Percentiles rank a stretch among this genome's conserved stretches.
phyloP scores from a whole-genome alignment of 2,113 vertebrate species.

The Sceloporus undulatus region DNA sequence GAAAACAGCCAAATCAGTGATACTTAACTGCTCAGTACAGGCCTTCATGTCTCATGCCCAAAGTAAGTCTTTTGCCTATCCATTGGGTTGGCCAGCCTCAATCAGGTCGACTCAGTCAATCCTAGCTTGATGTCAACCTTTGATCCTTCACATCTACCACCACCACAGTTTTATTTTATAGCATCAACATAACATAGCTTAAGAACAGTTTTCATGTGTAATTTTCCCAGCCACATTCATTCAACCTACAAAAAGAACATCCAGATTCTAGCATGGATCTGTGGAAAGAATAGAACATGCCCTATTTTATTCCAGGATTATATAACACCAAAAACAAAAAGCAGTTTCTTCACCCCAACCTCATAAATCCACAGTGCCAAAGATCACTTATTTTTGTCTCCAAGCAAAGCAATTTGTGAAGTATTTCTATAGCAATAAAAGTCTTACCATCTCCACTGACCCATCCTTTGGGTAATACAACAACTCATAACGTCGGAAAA shows the following conservation, averaged over 20 bases:
- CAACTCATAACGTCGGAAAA: constrained; percentile 91
- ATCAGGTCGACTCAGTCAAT: neutral
- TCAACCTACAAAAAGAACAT: constrained; percentile 38
- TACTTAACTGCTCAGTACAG: neutral
- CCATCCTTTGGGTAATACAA: constrained; percentile 91
- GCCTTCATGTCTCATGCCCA: neutral
- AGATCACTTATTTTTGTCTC: neutral
- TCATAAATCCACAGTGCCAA: constrained; percentile 12
- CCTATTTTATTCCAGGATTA: neutral
- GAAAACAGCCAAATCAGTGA: neutral
- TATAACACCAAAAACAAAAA: neutral
- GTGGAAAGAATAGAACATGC: neutral
- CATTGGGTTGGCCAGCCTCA: neutral
- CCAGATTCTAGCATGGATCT: neutral
- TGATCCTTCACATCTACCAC: neutral
- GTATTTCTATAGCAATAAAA: constrained; percentile 6
- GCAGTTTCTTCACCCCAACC: constrained; percentile 1
- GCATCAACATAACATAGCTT: neutral
- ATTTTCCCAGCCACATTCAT: constrained; percentile 8
- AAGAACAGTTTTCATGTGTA: neutral
- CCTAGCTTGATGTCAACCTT: neutral
- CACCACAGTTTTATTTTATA: neutral
- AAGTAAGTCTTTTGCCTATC: neutral
- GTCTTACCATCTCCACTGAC: constrained; percentile 93
- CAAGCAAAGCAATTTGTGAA: neutral